phyloP scores from a whole-genome alignment of 2,113 vertebrate genomes.

The Cynoglossus semilaevis region DNA sequence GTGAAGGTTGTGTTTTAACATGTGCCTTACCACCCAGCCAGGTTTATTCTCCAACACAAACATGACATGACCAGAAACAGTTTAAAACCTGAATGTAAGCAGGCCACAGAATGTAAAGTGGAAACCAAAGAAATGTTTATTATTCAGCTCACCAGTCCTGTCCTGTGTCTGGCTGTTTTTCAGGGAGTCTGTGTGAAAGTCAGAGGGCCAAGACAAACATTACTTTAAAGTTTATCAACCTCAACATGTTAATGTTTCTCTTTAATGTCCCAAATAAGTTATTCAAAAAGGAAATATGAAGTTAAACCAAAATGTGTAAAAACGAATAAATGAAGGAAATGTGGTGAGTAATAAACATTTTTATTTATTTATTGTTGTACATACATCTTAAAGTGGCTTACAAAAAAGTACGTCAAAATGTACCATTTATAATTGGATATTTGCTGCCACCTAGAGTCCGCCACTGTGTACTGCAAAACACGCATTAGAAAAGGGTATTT shows the following conservation, averaged over 20 bases:
- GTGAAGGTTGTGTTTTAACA: background rate
- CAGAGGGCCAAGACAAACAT: too few species aligned
- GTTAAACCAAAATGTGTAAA: too few species aligned
- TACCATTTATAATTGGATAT: background rate
- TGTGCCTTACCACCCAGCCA: background rate
- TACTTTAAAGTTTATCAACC: too few species aligned
- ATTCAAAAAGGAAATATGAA: too few species aligned
- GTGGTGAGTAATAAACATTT: background rate
- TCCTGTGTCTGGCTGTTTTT: background rate
- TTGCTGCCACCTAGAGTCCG: slow-evolving; percentile 42
- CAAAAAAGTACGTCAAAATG: background rate
- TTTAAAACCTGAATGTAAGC: slow-evolving; percentile 22
- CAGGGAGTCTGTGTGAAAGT: background rate
- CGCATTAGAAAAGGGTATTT: slow-evolving; percentile 3
- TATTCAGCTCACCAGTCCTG: background rate
- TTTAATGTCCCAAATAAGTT: too few species aligned
- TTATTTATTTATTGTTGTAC: background rate
- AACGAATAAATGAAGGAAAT: background rate
- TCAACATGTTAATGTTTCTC: too few species aligned
- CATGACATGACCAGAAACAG: background rate
- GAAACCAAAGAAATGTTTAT: slow-evolving; percentile 12
- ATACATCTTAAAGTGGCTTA: background rate
- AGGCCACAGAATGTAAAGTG: slow-evolving; percentile 1
- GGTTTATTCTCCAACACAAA: slow-evolving; percentile 11
- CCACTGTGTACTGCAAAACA: background rate